Evolutionary conservation across 2,113 vertebrate species (phyloP).

Genomic region (Laticauda colubrina): DNA sequence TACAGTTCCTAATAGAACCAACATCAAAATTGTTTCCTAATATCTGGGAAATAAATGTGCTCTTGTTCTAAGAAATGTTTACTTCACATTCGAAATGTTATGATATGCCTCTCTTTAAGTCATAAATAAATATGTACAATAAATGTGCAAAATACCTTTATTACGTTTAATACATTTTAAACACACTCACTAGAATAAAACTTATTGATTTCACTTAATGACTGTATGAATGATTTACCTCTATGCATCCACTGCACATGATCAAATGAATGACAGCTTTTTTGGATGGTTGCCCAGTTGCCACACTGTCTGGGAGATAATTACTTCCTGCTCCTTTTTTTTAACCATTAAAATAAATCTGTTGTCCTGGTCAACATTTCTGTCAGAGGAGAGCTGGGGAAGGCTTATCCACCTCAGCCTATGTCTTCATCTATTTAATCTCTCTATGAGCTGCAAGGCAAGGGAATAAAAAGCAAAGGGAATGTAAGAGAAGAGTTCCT

Average conservation of each 20-base stretch:
- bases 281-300: not conserved
- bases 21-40: not conserved
- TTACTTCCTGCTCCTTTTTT: not conserved
- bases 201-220: not conserved
- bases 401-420: not conserved
- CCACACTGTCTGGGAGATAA: not conserved
- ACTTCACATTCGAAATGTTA: not conserved
- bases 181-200: not conserved
- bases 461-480: not conserved
- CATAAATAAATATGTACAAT: not conserved
- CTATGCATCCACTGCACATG: not conserved
- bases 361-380: not conserved
- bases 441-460: not conserved
- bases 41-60: slow-evolving; percentile 9
- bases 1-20: slow-evolving; percentile 4
- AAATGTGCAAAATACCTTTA: not conserved
- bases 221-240: not conserved
- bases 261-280: not conserved
- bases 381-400: not conserved
- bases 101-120: not conserved
- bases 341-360: not conserved
- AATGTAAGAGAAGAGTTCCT: not conserved
- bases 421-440: not conserved
- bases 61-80: not conserved
- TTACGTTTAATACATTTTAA: not conserved